phyloP scores from a whole-genome alignment of 1,140 invertebrate genomes.

The Acromyrmex charruanus region DNA sequence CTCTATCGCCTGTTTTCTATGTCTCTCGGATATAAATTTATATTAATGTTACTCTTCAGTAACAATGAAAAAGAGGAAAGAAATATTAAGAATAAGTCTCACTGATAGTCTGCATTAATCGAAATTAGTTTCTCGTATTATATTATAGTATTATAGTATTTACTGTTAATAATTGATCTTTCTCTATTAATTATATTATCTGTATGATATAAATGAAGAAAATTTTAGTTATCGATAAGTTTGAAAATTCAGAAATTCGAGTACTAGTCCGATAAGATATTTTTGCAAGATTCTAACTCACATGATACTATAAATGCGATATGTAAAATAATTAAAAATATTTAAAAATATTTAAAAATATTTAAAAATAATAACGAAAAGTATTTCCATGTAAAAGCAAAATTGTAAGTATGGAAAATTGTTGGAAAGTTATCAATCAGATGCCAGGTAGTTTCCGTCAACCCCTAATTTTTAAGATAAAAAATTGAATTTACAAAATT shows the following conservation, averaged over 20 bases:
- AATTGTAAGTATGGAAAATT: neutral
- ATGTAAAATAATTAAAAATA: neutral
- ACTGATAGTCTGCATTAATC: neutral
- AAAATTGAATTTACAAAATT: neutral
- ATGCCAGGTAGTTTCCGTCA: too few species aligned
- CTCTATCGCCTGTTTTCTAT: neutral
- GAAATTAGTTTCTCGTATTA: constrained; percentile 6
- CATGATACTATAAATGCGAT: neutral
- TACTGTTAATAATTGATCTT: neutral
- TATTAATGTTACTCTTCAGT: constrained; percentile 6
- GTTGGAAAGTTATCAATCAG: neutral
- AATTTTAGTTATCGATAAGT: too few species aligned
- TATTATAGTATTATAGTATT: neutral
- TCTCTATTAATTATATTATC: neutral
- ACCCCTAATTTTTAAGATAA: neutral
- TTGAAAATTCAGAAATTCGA: too few species aligned
- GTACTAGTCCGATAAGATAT: neutral
- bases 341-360: neutral
- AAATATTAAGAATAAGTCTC: neutral
- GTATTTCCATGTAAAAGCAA: neutral
- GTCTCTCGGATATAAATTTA: constrained; percentile 27
- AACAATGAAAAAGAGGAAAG: neutral
- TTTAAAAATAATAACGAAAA: neutral
- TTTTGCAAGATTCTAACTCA: neutral
- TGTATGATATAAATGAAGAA: neutral